Evolutionary conservation across 2,888 invertebrate genomes (phyloP).

Genomic region (Chouioia cunea): DNA sequence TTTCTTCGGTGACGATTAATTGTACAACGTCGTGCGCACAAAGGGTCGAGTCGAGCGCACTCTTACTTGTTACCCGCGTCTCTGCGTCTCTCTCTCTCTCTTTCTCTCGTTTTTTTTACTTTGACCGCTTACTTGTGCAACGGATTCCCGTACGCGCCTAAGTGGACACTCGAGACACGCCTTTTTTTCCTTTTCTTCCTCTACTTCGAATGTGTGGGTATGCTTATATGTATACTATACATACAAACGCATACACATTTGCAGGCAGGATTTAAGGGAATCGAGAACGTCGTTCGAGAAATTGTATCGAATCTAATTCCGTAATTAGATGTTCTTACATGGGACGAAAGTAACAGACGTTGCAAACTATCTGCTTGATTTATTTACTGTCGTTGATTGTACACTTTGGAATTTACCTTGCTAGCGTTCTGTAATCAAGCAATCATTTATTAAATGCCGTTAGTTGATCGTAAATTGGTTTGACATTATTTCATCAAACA

Average conservation of each 20-base stretch:
- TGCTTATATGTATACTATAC: neutral
- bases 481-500: too few species aligned
- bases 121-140: neutral
- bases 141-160: constrained; percentile 10
- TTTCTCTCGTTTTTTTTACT: constrained; percentile 1
- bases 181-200: constrained; percentile 16
- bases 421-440: neutral
- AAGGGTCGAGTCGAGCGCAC: neutral
- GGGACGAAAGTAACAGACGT: neutral
- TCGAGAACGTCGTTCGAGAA: constrained; percentile 9
- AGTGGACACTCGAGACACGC: constrained; percentile 38
- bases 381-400: constrained; percentile 8
- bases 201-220: neutral
- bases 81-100: neutral
- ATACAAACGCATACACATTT: too few species aligned
- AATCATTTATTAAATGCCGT: too few species aligned
- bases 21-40: constrained; percentile 25
- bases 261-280: neutral
- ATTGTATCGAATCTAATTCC: constrained; percentile 14
- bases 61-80: neutral
- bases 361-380: constrained; percentile 9
- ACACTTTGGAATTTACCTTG: constrained; percentile 7
- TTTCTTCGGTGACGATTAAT: constrained; percentile 34
- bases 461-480: too few species aligned
- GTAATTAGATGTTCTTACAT: constrained; percentile 10